phyloP scores from a whole-genome alignment of 1,140 invertebrate species.

The Brachionus calyciflorus region DNA sequence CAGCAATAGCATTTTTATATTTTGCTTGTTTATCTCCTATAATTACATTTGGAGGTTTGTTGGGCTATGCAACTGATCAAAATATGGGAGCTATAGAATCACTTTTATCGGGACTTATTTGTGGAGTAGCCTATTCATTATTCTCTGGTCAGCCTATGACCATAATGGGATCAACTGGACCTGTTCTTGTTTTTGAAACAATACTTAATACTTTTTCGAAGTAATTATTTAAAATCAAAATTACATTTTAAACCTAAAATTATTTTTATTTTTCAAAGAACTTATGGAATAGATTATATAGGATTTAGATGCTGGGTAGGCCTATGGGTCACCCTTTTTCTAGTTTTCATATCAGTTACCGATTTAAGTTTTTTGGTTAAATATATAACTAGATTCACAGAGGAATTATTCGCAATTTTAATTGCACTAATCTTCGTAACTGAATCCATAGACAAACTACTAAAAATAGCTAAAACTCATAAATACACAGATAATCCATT shows the following conservation, averaged over 20 bases:
- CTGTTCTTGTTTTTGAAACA: conserved; percentile 95
- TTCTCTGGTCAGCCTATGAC: conserved; percentile 97
- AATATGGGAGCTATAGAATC: conserved; percentile 98
- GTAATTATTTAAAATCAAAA: conserved; percentile 64
- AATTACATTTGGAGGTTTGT: conserved; percentile 89
- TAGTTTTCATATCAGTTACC: conserved; percentile 83
- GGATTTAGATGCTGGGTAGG: conserved; percentile 89
- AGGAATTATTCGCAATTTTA: conserved; percentile 96
- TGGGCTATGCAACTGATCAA: conserved; percentile 90
- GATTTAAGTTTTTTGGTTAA: conserved; percentile 95
- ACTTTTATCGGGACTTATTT: conserved; percentile 89
- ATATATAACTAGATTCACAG: conserved; percentile 82
- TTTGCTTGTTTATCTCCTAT: conserved; percentile 97
- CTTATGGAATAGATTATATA: conserved; percentile 79
- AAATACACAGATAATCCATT: conserved; percentile 5
- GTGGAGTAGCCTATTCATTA: conserved; percentile 88
- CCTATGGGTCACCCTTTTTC: conserved; percentile 83
- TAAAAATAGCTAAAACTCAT: conserved; percentile 3
- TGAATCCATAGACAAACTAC: conserved; percentile 73
- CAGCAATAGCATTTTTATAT: conserved; percentile 94
- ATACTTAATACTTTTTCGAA: conserved; percentile 91
- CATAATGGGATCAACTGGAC: conserved; percentile 93
- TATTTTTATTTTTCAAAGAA: conserved; percentile 57
- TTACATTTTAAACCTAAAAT: background rate
- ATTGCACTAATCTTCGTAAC: conserved; percentile 99